Evolutionary conservation across 2,113 vertebrate genomes (phyloP).

Genomic region (Tiliqua scincoides): DNA sequence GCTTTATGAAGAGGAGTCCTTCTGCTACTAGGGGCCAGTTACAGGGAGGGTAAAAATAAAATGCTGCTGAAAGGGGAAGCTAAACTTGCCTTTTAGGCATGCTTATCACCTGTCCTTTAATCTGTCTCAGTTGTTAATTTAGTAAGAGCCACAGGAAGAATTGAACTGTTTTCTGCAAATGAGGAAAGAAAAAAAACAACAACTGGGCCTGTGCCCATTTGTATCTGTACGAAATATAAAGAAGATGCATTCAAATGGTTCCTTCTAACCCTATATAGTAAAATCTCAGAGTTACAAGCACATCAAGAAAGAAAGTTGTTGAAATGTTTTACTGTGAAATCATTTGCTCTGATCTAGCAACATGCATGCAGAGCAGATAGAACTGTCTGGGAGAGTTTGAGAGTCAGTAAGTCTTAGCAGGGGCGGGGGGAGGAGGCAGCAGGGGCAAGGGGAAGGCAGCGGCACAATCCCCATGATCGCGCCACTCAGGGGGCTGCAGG

Average conservation of each 20-base stretch:
- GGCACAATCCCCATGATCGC: too few species aligned
- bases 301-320: not conserved
- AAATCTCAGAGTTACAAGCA: not conserved
- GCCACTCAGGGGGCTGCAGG: too few species aligned
- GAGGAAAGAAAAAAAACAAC: not conserved
- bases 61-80: not conserved
- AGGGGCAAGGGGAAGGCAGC: too few species aligned
- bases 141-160: slow-evolving; percentile 2
- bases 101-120: not conserved
- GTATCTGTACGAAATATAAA: not conserved
- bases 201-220: not conserved
- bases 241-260: not conserved
- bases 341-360: not conserved
- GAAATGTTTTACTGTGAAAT: not conserved
- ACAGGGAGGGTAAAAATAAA: not conserved
- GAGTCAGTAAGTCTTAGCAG: too few species aligned
- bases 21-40: not conserved
- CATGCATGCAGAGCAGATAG: not conserved
- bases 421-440: too few species aligned
- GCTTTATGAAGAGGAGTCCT: not conserved
- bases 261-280: not conserved
- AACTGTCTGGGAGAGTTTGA: too few species aligned
- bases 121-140: slow-evolving; percentile 4
- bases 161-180: slow-evolving; percentile 2
- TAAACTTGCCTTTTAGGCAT: not conserved